Evolutionary conservation across 2,113 vertebrate species (phyloP), one percentile per base, ranked within the genome.

Genomic region (Antechinus flavipes): DNA sequence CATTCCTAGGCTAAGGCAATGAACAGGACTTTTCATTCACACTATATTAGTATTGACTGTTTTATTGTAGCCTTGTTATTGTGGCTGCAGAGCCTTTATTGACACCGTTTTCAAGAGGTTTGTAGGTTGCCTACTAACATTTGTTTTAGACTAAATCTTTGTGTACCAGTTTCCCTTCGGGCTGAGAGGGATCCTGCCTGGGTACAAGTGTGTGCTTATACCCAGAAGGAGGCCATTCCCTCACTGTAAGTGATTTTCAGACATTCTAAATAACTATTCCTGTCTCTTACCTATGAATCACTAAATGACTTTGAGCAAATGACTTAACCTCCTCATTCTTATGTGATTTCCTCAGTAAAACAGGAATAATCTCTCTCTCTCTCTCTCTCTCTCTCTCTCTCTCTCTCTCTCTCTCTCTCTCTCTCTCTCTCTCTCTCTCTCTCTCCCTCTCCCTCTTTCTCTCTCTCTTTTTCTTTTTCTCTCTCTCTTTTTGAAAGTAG

Each of bases 71-170:
- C 47, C 95, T 90, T 95, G 97, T 97, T 97, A 96, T 96, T 97
- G 95, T 95, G 94, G 90, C 68, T 97, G 94, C 94, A 94, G 94
- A 56, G 94, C 93, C 95, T 93, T 96, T 95, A 91, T 94, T 94
- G 96, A 96, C 96, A 97, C 96, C 92, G 49, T 96, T 97, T 96
- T 91, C 94, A 84, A 97, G 54, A 97, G 96, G 94, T 97, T 98
- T 95, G 92, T 95, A 96, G 96, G 94, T 96, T 93, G 96, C 94
- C 93, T 76, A 92, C 94, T 95, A 96, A 97, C 95, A 96, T 97
- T 97, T 97, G 97, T 91, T 96, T 95, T 96, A 90, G 53, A 96
- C 93, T 93, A 91, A 97, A 96, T 95, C 94, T 96, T 91, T 2
- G 55, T 47, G 53, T 90, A 53, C 11, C 93, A 94, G 47, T 91